Conservation (phyloP, 2,888 invertebrate species). For the Campaea margaritaria region DNA sequence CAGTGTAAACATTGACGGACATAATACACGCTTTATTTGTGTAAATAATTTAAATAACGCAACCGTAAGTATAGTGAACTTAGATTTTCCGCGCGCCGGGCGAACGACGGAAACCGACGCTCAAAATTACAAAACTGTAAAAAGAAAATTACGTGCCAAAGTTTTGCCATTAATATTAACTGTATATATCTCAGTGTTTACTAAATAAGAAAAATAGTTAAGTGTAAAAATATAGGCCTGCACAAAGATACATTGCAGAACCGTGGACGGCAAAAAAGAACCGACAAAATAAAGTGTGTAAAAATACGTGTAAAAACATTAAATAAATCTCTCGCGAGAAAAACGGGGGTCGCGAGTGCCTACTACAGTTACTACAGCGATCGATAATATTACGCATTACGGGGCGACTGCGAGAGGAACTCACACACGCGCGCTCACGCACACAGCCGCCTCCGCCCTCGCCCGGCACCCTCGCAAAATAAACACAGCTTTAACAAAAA, state of each 20-base stretch:
- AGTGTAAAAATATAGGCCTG: conserved; percentile 23
- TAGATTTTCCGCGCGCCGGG: conserved; percentile 39
- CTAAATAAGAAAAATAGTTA: conserved; percentile 23
- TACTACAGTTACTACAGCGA: conserved; percentile 79
- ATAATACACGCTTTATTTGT: conserved; percentile 51
- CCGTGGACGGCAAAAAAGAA: conserved; percentile 39
- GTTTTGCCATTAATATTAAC: conserved; percentile 35
- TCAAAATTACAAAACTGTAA: conserved; percentile 48
- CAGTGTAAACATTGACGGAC: conserved; percentile 61
- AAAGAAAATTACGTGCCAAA: conserved; percentile 56
- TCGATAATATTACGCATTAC: conserved; percentile 86
- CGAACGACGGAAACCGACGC: conserved; percentile 46
- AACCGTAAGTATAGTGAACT: conserved; percentile 40
- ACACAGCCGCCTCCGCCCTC: conserved; percentile 64
- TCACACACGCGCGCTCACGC: conserved; percentile 55
- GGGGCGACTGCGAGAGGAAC: conserved; percentile 68
- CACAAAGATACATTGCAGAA: conserved; percentile 27
- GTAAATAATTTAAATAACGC: conserved; percentile 45
- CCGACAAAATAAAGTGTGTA: conserved; percentile 36
- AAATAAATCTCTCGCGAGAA: conserved; percentile 68
- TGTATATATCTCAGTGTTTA: conserved; percentile 40
- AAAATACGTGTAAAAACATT: conserved; percentile 60
- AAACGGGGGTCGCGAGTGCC: conserved; percentile 63
- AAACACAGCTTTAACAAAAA: conserved; percentile 77
- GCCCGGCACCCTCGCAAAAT: conserved; percentile 61